Base-by-base conservation (phyloP, 2,113 vertebrate genomes). In the Diadophis punctatus region DNA sequence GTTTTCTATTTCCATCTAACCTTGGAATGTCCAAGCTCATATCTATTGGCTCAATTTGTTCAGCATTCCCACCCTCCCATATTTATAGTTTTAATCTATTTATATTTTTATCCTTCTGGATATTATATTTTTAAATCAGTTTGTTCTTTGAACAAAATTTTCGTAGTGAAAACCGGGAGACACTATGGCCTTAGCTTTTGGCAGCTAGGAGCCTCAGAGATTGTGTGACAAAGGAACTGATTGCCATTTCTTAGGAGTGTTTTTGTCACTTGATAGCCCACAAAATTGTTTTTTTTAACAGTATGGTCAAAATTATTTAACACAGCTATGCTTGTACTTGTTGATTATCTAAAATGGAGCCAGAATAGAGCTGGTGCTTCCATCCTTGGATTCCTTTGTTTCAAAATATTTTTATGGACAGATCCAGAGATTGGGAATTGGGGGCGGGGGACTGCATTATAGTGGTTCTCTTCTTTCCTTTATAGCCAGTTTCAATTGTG, bases 81-180 rank as follows among this genome's bases (percentile, higher is more conserved):
- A 52, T 74, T 90, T 34, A 51, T 48, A 4, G 11, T n/a, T 74
- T 63, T 88, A 34, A 55, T 60, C 12, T 74, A 80, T 90, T 49
- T 63, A 90, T 48, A 63, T 16, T 46, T 58, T 89, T 16, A 58
- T 58, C 1, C 90, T 23, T 9, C 90, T 95, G 68, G 20, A 68
- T 49, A 87, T 22, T 86, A 87, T 48, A 43, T 18, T 92, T 46
- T 0, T 30, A 93, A 86, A 22, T 91, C 53, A 23, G 49, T 51
- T 90, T 90, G 8, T 49, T 94, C 93, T 93, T 93, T 87, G 91
- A 55, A 58, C 3, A 93, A 90, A 55, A 84, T 53, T 88, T 94
- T 94, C 18, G 92, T 25, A 14, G 51, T 85, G 22, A 16, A 68
- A 85, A 34, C 34, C 1, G 8, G 34, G 34, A 43, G 22, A 3